These are phyloP conservation scores for Salminus brasiliensis DNA, from an alignment of 2,113 vertebrate genomes.

Conservation along the genomic window DNA sequence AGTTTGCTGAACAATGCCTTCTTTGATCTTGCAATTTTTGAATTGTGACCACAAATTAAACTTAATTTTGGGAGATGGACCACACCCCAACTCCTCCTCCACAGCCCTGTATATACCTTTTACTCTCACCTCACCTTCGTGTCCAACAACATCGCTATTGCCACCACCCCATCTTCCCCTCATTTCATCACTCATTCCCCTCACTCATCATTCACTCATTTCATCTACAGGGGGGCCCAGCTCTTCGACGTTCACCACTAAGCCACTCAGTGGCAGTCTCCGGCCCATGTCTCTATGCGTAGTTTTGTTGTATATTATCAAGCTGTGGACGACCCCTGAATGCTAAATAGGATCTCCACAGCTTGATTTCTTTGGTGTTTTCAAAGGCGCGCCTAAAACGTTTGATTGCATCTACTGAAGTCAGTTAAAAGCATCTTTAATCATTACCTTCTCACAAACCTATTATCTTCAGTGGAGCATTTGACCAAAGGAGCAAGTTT, in stretches of 20 bases:
- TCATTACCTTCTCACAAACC: constrained; percentile 52
- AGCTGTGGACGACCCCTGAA: constrained; percentile 45
- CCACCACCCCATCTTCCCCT: no score
- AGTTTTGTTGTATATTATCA: constrained; percentile 42
- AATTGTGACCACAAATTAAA: no score
- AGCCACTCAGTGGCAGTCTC: no score
- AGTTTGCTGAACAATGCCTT: constrained; percentile 2
- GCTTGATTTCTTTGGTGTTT: constrained; percentile 40
- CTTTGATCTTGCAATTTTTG: neutral
- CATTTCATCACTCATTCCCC: no score
- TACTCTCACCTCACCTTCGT: no score
- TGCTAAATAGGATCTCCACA: constrained; percentile 47
- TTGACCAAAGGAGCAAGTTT: constrained; percentile 28
- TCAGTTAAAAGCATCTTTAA: constrained; percentile 60
- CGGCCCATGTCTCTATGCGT: constrained; percentile 22
- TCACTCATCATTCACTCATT: no score
- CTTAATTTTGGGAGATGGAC: no score
- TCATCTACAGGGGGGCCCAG: no score
- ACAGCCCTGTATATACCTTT: no score
- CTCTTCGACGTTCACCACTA: no score
- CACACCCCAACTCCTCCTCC: no score
- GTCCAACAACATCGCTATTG: no score
- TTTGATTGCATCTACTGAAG: constrained; percentile 54
- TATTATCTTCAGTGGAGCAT: constrained; percentile 56
- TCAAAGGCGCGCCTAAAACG: constrained; percentile 46